These are phyloP conservation scores for Pristionchus arcanus DNA, from an alignment of 2,888 invertebrate genomes.

Conservation along the genomic window DNA sequence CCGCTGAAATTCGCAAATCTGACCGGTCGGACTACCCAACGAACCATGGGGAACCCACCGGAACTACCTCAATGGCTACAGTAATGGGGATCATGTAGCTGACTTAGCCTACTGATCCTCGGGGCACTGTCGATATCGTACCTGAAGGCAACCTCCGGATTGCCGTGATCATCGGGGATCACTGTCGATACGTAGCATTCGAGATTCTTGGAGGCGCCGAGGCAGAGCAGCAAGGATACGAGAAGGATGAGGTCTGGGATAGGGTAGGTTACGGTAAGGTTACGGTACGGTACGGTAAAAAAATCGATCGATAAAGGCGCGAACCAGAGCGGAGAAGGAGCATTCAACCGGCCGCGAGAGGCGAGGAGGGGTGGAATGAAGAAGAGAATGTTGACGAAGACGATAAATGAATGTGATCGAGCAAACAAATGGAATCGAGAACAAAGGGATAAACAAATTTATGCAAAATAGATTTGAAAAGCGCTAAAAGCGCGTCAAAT, in stretches of 20 bases:
- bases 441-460: neutral
- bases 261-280: neutral
- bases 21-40: too few species aligned
- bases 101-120: neutral
- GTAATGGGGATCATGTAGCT: neutral
- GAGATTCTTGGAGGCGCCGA: neutral
- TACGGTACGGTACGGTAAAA: neutral
- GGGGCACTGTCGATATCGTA: neutral
- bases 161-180: neutral
- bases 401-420: neutral
- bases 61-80: too few species aligned
- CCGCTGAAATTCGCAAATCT: neutral
- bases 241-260: conserved; percentile 9
- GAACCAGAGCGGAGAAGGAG: neutral
- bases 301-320: neutral
- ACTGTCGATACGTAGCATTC: conserved; percentile 11
- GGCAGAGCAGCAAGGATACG: neutral
- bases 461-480: neutral
- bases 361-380: neutral
- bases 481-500: neutral
- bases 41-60: too few species aligned
- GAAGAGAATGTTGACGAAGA: neutral
- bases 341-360: conserved; percentile 14
- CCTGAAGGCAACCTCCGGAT: neutral
- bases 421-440: neutral